Evolutionary conservation across 2,888 invertebrate species (phyloP), one percentile per base, ranked within the genome.

Genomic region (Junonia oenone): DNA sequence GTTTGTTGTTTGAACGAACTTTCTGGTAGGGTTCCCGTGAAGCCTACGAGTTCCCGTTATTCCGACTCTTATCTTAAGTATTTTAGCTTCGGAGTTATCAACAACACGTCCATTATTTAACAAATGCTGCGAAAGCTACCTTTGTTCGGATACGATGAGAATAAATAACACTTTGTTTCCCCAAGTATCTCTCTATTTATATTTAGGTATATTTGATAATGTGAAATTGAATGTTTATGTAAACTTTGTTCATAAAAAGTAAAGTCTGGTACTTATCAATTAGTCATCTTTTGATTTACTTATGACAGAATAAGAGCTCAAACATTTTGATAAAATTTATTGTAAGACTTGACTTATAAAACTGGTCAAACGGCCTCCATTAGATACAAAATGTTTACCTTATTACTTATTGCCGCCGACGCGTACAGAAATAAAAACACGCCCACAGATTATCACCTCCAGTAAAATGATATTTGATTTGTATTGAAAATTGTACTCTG

Each of bases 371-470:
- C 64, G 77, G 75, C 78, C 81, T 81, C 75, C 64, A 71, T 71
- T 68, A 69, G 69, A 81, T 78, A 76, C 76, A 73, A 75, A 83
- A 85, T 86, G 81, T 86, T 87, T 87, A 82, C 82, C 68, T 80
- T 83, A 83, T 80, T 81, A 82, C 82, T 85, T 83, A 83, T 75
- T 78, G 75, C 81, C 74, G 72, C 76, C 77, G 73, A 83, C 80
- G 80, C 75, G 69, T 69, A 74, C 76, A 77, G 76, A 78, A 78
- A 84, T 80, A 82, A 81, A 80, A 83, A 81, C 73, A 76, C 80
- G 73, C 81, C 80, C 73, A 83, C 76, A 58, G 61, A 67, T 74
- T 66, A 68, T 72, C 63, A 78, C 58, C 61, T 71, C 58, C 63
- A 63, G 64, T 75, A 71, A 66, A 63, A 73, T 67, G 72, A 63